Conservation (phyloP, 2,113 vertebrate species). For the Urocolius indicus region DNA sequence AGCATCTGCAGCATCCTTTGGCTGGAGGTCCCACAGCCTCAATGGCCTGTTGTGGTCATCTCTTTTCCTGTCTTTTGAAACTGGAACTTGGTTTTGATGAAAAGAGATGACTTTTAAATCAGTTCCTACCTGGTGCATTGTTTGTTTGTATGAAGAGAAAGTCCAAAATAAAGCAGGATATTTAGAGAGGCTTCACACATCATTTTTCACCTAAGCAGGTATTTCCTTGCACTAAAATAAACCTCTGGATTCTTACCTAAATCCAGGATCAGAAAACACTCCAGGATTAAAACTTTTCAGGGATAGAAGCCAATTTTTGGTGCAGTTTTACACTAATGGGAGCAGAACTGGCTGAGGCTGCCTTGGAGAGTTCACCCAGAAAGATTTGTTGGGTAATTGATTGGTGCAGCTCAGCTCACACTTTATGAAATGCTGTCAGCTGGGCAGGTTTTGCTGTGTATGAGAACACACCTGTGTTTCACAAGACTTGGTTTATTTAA, state of each 20-base stretch:
- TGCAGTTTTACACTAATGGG: background rate
- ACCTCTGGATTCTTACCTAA: background rate
- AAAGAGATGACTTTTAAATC: slow-evolving; percentile 12
- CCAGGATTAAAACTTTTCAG: background rate
- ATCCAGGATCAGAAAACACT: background rate
- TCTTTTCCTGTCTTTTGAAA: background rate
- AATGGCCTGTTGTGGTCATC: background rate
- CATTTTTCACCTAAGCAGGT: background rate
- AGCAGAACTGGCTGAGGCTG: background rate
- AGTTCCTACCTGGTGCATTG: background rate
- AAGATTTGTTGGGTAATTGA: background rate
- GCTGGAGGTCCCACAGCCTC: background rate
- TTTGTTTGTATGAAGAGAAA: background rate
- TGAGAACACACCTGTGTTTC: background rate
- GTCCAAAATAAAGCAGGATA: slow-evolving; percentile 55
- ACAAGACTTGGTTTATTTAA: background rate
- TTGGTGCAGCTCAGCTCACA: background rate
- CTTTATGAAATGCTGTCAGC: background rate
- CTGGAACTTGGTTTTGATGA: background rate
- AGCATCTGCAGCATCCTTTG: background rate
- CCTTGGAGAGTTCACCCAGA: background rate
- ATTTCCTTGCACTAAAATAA: background rate
- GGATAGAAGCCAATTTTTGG: background rate
- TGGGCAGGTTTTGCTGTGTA: background rate
- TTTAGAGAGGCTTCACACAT: background rate